A percentile compares a stretch with the other conserved stretches of the same genome.
phyloP scores from a whole-genome alignment of 2,113 vertebrate genomes.

The Zeus faber region DNA sequence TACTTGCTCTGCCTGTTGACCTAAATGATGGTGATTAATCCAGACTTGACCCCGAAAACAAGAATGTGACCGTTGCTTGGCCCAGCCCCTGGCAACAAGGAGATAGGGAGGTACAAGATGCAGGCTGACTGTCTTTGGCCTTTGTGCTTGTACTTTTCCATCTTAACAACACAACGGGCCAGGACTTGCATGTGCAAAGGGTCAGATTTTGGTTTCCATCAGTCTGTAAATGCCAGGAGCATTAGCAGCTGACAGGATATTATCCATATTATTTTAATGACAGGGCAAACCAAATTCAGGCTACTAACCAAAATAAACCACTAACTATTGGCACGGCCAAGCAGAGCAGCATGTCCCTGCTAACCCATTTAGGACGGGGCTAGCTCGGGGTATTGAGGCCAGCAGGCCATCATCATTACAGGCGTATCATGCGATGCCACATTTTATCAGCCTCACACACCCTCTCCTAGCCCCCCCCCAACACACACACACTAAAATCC shows the following conservation, averaged over 20 bases:
- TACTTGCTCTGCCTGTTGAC: conserved; percentile 60
- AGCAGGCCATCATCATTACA: conserved; percentile 24
- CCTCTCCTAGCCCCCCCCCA: conserved; percentile 6
- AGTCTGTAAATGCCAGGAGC: too few species aligned
- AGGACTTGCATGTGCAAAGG: too few species aligned
- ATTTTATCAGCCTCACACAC: conserved; percentile 25
- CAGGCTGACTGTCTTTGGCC: too few species aligned
- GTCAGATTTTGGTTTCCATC: too few species aligned
- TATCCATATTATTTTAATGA: conserved; percentile 4
- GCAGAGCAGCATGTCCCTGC: not conserved
- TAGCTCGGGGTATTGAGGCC: conserved; percentile 27
- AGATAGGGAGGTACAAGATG: too few species aligned
- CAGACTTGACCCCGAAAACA: conserved; percentile 54
- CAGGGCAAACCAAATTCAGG: not conserved
- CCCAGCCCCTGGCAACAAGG: conserved; percentile 7
- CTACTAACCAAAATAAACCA: conserved; percentile 9
- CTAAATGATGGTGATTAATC: conserved; percentile 57
- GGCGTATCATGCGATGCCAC: conserved; percentile 35
- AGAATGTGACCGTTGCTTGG: conserved; percentile 4
- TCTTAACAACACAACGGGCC: too few species aligned
- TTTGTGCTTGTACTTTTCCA: too few species aligned
- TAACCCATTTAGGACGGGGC: conserved; percentile 11
- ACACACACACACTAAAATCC: not conserved
- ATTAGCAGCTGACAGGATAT: conserved; percentile 4
- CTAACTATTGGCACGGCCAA: conserved; percentile 5